A percentile compares a stretch with the other conserved stretches of the same genome.
Evolutionary conservation across 1,140 invertebrate species (phyloP).

Genomic region (Lamellibrachia luymesi): DNA sequence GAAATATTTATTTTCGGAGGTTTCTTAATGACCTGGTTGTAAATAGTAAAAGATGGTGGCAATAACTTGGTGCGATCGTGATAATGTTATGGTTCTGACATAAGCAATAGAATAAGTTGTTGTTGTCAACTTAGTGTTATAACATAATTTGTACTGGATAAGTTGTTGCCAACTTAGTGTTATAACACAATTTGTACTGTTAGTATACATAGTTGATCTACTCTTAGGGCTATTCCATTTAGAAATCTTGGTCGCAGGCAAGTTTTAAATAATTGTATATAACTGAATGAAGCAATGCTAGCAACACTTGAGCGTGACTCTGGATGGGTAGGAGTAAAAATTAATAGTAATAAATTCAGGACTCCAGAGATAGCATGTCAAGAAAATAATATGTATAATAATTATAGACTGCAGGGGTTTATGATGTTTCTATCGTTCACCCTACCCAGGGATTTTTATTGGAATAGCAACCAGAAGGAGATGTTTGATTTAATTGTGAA

Average conservation of each 20-base stretch:
- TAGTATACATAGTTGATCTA: not conserved
- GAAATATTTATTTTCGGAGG: not conserved
- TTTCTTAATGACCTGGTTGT: not conserved
- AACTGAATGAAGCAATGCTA: too few relatives aligned
- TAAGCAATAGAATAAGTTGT: not conserved
- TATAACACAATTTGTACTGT: not conserved
- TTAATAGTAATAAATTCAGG: not conserved
- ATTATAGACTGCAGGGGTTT: not conserved
- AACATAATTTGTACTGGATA: not conserved
- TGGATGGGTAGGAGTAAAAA: too few relatives aligned
- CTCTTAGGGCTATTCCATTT: not conserved
- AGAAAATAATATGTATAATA: not conserved
- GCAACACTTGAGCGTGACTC: too few relatives aligned
- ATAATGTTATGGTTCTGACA: not conserved
- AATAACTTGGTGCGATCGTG: not conserved
- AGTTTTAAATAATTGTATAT: not conserved
- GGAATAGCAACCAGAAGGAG: not conserved
- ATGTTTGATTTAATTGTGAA: not conserved
- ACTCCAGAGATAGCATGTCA: not conserved
- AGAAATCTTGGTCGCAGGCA: not conserved
- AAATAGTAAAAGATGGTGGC: not conserved
- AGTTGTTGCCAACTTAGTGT: not conserved
- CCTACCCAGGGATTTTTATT: not conserved
- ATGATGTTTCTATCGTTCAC: not conserved
- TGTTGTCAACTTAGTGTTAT: not conserved